Evolutionary conservation across 53 echinoderm and acorn worm genomes (phyloP).

Genomic region (Astropecten irregularis): DNA sequence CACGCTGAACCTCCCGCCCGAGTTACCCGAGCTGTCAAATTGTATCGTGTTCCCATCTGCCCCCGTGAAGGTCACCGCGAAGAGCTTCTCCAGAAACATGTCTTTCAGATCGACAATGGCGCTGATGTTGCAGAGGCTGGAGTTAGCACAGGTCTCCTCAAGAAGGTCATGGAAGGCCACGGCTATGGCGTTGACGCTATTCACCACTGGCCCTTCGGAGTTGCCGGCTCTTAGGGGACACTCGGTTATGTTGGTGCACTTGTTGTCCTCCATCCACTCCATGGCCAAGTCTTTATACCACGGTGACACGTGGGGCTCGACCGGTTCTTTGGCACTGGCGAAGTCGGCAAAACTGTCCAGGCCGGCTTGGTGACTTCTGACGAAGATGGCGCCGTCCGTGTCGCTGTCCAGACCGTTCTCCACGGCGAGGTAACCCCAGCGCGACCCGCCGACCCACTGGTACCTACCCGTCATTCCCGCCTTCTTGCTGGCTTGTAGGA

Average conservation of each 20-base stretch:
- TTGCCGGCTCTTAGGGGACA: background rate
- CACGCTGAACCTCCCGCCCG: constrained; percentile 33
- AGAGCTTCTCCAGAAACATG: background rate
- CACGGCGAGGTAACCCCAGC: background rate
- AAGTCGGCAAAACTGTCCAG: background rate
- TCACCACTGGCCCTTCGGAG: background rate
- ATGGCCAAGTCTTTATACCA: constrained; percentile 15
- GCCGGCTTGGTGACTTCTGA: background rate
- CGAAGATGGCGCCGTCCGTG: constrained; percentile 19
- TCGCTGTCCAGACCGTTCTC: constrained; percentile 15
- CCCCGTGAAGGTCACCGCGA: background rate
- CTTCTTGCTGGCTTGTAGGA: constrained; percentile 2
- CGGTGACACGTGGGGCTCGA: background rate
- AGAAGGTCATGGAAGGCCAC: background rate
- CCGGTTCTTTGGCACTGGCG: background rate
- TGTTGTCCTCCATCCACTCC: background rate
- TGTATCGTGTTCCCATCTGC: background rate
- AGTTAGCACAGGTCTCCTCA: background rate
- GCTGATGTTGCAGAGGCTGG: background rate
- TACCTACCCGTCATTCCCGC: constrained; percentile 16
- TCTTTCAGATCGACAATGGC: background rate
- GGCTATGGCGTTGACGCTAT: constrained; percentile 23
- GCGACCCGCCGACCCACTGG: constrained; percentile 9
- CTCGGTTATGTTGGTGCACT: background rate
- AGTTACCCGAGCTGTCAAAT: constrained; percentile 41